A percentile compares a stretch with the other conserved stretches of the same genome.
phyloP scores from a whole-genome alignment of 2,113 vertebrate genomes.

The Sarotherodon lohbergeri region DNA sequence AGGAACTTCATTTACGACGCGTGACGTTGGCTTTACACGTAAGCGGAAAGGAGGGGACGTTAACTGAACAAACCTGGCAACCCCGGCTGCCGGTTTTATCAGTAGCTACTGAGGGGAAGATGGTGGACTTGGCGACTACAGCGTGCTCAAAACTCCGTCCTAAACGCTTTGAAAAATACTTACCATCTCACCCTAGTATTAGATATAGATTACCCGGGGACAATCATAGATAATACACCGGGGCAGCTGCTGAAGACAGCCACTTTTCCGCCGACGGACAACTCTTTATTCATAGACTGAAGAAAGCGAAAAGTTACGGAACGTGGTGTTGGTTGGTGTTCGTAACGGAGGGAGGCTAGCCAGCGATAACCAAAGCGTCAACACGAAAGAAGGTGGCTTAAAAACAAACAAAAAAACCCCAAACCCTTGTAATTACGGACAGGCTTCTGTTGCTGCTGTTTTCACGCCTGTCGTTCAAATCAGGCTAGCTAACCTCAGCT shows the following conservation, averaged over 20 bases:
- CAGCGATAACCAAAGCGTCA: not conserved
- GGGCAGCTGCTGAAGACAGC: not conserved
- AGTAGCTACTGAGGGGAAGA: conserved; percentile 66
- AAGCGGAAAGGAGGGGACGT: conserved; percentile 10
- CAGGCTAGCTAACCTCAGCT: not conserved
- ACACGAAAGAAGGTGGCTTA: not conserved
- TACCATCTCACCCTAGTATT: conserved; percentile 58
- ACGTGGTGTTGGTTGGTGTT: not conserved
- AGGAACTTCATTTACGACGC: not conserved
- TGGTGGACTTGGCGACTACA: conserved; percentile 70
- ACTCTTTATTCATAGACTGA: not conserved
- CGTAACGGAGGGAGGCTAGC: not conserved
- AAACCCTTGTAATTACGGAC: not conserved
- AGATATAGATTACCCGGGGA: conserved; percentile 70
- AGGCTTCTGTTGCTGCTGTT: not conserved
- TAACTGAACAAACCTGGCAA: conserved; percentile 30
- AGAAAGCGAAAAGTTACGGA: not conserved
- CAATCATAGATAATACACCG: conserved; percentile 71
- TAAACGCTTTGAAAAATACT: conserved; percentile 62
- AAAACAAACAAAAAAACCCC: not conserved
- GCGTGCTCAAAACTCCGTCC: conserved; percentile 71
- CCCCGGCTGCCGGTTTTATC: conserved; percentile 34
- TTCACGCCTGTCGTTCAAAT: not conserved
- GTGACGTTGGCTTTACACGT: not conserved
- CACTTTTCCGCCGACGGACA: not conserved